Evolutionary conservation across 2,888 invertebrate species (phyloP).

Genomic region (Spisula subtruncata): DNA sequence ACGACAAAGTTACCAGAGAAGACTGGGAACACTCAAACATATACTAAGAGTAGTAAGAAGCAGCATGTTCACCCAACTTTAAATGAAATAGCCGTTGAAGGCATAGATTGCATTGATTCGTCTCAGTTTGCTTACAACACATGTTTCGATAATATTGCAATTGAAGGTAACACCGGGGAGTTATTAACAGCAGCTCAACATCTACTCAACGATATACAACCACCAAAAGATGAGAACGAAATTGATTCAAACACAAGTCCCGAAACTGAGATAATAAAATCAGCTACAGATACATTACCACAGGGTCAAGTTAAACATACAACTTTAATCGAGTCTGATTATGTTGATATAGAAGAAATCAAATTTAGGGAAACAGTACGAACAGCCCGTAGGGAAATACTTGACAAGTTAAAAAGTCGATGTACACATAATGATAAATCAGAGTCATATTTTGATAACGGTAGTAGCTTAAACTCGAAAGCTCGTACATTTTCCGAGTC

Average conservation of each 20-base stretch:
- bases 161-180: slow-evolving; percentile 17
- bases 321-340: slow-evolving; percentile 26
- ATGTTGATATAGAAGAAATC: slow-evolving; percentile 62
- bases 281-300: background rate
- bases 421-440: slow-evolving; percentile 30
- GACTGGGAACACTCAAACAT: background rate
- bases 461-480: background rate
- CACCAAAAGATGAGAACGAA: background rate
- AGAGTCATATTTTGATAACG: background rate
- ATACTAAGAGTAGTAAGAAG: background rate
- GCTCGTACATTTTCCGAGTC: background rate
- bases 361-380: slow-evolving; percentile 61
- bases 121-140: background rate
- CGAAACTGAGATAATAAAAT: background rate
- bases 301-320: slow-evolving; percentile 3
- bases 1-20: background rate
- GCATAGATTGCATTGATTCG: background rate
- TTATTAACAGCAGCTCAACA: slow-evolving; percentile 18
- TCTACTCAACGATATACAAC: background rate
- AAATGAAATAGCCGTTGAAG: background rate
- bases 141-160: slow-evolving; percentile 8
- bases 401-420: slow-evolving; percentile 58
- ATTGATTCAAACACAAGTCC: background rate
- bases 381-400: slow-evolving; percentile 62
- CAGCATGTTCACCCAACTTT: background rate